phyloP scores from a whole-genome alignment of 2,113 vertebrate species.

The Procavia capensis region DNA sequence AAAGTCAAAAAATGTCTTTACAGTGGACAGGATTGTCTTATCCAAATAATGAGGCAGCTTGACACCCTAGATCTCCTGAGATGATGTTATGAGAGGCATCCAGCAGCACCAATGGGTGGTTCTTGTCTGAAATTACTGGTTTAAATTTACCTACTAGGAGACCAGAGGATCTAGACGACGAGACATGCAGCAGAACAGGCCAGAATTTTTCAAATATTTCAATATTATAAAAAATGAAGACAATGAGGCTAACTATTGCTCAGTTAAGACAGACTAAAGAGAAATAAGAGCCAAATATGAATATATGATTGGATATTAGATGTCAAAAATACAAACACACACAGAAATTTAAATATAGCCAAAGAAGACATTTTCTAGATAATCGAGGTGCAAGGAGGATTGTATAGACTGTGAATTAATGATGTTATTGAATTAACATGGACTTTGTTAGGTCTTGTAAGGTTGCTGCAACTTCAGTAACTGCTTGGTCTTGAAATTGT shows the following conservation, averaged over 20 bases:
- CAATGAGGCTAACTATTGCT: background rate
- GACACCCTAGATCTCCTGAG: background rate
- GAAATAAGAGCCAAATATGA: background rate
- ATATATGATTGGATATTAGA: background rate
- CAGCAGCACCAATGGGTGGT: accelerated
- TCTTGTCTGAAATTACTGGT: background rate
- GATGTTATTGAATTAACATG: background rate
- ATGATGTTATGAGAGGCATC: background rate
- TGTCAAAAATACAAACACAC: background rate
- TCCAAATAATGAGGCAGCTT: background rate
- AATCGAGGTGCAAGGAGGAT: background rate
- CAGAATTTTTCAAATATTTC: background rate
- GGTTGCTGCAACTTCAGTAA: background rate
- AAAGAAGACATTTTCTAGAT: background rate
- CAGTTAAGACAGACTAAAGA: background rate
- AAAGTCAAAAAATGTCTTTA: background rate
- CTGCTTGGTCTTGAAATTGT: background rate
- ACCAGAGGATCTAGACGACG: background rate
- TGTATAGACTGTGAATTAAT: background rate
- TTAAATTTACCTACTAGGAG: background rate
- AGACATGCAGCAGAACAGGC: background rate
- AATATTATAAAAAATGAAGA: background rate
- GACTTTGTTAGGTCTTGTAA: background rate
- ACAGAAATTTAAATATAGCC: background rate
- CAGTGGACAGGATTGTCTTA: background rate